phyloP scores from a whole-genome alignment of 2,888 invertebrate species.

The Patella pellucida region DNA sequence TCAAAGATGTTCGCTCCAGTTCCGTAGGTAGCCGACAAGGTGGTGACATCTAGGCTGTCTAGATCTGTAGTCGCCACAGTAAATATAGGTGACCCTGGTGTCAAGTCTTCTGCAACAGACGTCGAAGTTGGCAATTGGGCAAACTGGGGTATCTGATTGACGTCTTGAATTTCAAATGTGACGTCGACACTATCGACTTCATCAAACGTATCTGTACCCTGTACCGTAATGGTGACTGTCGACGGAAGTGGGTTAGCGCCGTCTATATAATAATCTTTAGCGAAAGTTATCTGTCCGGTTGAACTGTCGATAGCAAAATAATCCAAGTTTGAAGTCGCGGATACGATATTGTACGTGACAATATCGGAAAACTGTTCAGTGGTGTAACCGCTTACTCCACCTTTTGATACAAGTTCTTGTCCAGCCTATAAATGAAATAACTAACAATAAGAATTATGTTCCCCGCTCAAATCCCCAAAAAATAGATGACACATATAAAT shows the following conservation, averaged over 20 bases:
- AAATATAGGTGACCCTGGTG: background rate
- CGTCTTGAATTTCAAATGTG: background rate
- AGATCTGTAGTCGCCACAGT: background rate
- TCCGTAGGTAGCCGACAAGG: background rate
- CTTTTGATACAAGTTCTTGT: background rate
- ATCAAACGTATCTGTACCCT: background rate
- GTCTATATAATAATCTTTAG: background rate
- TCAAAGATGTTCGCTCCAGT: conserved; percentile 2
- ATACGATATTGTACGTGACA: background rate
- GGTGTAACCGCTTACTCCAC: background rate
- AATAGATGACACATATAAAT: background rate
- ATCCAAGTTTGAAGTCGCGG: background rate
- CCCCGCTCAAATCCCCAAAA: background rate
- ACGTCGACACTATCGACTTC: background rate
- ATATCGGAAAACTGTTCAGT: background rate
- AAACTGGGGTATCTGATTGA: background rate
- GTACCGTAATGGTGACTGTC: background rate
- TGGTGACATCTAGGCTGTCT: background rate
- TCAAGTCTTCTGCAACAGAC: background rate
- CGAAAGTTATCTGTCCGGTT: background rate
- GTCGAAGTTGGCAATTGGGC: background rate
- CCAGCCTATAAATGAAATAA: background rate
- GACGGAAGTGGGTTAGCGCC: background rate
- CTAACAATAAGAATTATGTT: background rate
- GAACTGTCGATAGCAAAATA: background rate